Percentiles rank a stretch among this genome's conserved stretches.
These are phyloP conservation scores for Tetramorium alpestre DNA, from an alignment of 1,140 invertebrate genomes.

Conservation along the genomic window DNA sequence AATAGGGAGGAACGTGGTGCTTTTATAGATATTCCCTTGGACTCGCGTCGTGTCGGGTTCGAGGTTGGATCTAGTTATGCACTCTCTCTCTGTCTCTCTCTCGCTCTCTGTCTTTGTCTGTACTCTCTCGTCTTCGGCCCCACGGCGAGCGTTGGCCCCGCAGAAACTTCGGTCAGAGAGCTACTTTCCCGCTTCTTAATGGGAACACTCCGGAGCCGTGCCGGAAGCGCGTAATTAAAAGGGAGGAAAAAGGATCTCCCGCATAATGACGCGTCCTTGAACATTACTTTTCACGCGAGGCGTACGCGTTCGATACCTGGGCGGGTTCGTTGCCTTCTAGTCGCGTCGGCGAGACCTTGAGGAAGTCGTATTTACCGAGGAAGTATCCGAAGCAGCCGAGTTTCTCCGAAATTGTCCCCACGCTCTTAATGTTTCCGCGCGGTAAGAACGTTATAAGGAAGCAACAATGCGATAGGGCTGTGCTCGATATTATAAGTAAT, in stretches of 20 bases:
- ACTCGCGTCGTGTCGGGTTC: slow-evolving; percentile 63
- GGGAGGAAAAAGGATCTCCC: slow-evolving; percentile 69
- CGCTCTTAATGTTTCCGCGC: slow-evolving; percentile 19
- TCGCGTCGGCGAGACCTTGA: slow-evolving; percentile 38
- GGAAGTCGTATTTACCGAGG: slow-evolving; percentile 43
- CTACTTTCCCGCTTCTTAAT: slow-evolving; percentile 69
- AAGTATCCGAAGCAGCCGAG: slow-evolving; percentile 36
- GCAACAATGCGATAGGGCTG: slow-evolving; percentile 1
- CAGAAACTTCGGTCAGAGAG: slow-evolving; percentile 72
- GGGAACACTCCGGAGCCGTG: slow-evolving; percentile 72
- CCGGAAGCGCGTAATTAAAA: slow-evolving; percentile 84
- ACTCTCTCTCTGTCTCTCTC: slow-evolving; percentile 49
- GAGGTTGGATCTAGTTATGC: slow-evolving; percentile 59
- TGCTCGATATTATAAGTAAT: neutral
- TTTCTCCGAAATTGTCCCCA: slow-evolving; percentile 30
- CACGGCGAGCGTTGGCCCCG: slow-evolving; percentile 67
- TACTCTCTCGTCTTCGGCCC: slow-evolving; percentile 53
- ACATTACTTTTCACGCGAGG: slow-evolving; percentile 63
- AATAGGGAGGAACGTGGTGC: slow-evolving; percentile 74
- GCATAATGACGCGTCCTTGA: slow-evolving; percentile 79
- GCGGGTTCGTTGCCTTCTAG: slow-evolving; percentile 77
- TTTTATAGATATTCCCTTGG: slow-evolving; percentile 81
- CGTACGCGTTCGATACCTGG: slow-evolving; percentile 57
- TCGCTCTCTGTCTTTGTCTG: neutral
- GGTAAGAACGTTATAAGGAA: neutral